A percentile compares a stretch with the other conserved stretches of the same genome.
phyloP scores from a whole-genome alignment of 92 coral and sea anemone genomes.

The Isaurus tuberculatus region DNA sequence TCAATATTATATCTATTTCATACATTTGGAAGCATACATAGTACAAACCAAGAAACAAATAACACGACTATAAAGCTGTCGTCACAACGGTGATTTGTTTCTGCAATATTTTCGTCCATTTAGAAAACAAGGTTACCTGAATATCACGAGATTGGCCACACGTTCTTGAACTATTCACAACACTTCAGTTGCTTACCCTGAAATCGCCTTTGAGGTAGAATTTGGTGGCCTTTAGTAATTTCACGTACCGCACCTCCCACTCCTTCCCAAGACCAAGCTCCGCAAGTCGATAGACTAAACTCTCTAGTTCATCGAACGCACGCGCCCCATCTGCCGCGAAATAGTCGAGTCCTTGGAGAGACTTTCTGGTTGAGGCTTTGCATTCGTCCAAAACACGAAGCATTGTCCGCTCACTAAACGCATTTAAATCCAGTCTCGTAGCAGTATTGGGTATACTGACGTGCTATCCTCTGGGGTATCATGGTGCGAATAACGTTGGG shows the following conservation, averaged over 20 bases:
- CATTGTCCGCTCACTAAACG: constrained; percentile 16
- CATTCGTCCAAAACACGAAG: constrained; percentile 12
- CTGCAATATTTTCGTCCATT: not conserved
- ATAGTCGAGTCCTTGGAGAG: constrained; percentile 40
- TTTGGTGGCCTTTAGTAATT: constrained; percentile 27
- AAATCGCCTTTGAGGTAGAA: constrained; percentile 31
- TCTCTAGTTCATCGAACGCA: constrained; percentile 7
- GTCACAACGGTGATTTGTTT: constrained; percentile 12
- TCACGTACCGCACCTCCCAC: constrained; percentile 38
- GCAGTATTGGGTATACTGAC: constrained; percentile 21
- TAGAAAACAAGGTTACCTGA: constrained; percentile 10
- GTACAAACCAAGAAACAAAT: not conserved
- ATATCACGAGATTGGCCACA: constrained; percentile 2
- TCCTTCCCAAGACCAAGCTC: constrained; percentile 44
- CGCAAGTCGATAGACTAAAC: constrained; percentile 30
- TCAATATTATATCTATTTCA: not conserved
- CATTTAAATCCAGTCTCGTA: not conserved
- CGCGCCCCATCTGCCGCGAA: not conserved
- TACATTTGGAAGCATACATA: constrained; percentile 6
- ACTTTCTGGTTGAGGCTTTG: constrained; percentile 29
- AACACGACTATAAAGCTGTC: not conserved
- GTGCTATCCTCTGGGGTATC: constrained; percentile 26
- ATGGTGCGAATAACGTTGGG: constrained; percentile 34
- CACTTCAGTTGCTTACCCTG: constrained; percentile 8
- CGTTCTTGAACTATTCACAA: not conserved